Conservation (phyloP, 2,113 vertebrate genomes). For the Forbesichthys agassizii region DNA sequence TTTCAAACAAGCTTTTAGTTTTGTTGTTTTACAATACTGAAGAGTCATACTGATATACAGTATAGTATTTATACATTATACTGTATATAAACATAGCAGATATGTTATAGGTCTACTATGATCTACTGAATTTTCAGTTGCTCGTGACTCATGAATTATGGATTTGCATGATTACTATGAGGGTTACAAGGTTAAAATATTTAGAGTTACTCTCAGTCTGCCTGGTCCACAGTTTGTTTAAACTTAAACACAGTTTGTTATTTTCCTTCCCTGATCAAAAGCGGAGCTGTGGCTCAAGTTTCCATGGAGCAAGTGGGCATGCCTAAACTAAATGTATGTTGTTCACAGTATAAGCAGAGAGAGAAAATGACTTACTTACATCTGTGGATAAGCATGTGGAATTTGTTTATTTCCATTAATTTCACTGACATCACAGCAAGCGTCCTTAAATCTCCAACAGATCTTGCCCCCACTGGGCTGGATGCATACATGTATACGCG, state of each 20-base stretch:
- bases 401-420: conserved; percentile 63
- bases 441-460: conserved; percentile 26
- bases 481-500: not conserved
- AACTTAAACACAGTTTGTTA: conserved; percentile 20
- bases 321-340: conserved; percentile 47
- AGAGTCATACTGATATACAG: too few species aligned
- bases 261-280: conserved; percentile 44
- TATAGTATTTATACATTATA: too few species aligned
- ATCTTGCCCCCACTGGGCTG: not conserved
- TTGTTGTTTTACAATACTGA: too few species aligned
- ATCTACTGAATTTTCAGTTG: too few species aligned
- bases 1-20: too few species aligned
- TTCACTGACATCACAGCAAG: conserved; percentile 30
- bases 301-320: conserved; percentile 1
- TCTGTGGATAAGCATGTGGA: conserved; percentile 30
- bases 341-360: conserved; percentile 49
- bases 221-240: conserved; percentile 41
- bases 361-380: conserved; percentile 29
- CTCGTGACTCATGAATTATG: too few species aligned
- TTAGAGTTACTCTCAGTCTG: conserved; percentile 35
- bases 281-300: conserved; percentile 12
- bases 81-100: too few species aligned
- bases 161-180: not conserved
- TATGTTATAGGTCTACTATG: too few species aligned
- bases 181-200: conserved; percentile 9